Conservation (phyloP, 2,797 vertebrate species). For the Takifugu rubripes region DNA sequence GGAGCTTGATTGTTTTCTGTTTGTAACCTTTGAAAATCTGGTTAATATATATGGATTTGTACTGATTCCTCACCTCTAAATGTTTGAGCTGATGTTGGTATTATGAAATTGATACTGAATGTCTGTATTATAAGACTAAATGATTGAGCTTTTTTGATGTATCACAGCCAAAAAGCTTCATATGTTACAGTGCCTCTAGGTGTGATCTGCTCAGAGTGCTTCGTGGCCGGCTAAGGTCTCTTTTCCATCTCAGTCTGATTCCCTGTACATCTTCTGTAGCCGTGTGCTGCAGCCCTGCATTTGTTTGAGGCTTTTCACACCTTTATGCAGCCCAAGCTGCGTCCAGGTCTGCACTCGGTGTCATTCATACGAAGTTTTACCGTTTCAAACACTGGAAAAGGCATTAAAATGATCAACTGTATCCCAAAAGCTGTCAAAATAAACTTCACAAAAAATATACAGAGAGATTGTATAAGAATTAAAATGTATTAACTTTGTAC, state of each 20-base stretch:
- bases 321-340: not conserved
- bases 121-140: constrained; percentile 7
- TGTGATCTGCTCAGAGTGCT: constrained; percentile 43
- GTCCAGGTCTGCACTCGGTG: not conserved
- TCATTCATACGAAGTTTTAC: not conserved
- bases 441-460: not conserved
- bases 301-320: not conserved
- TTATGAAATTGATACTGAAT: constrained; percentile 1
- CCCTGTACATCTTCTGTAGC: constrained; percentile 4
- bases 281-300: constrained; percentile 3
- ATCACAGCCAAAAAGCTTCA: not conserved
- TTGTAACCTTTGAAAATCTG: not conserved
- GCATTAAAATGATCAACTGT: not conserved
- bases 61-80: constrained; percentile 2
- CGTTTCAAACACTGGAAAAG: not conserved
- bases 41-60: not conserved
- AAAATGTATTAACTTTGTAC: not conserved
- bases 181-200: not conserved
- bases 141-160: constrained; percentile 6
- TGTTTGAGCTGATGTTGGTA: not conserved
- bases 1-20: not conserved
- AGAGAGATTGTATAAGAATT: not conserved
- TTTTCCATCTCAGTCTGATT: constrained; percentile 42
- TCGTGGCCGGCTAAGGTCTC: constrained; percentile 28
- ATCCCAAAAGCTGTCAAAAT: too few species aligned